Percentiles rank a stretch among this genome's conserved stretches.
These are phyloP conservation scores for Porphyrio hochstetteri DNA, from an alignment of 2,113 vertebrate genomes.

Conservation along the genomic window DNA sequence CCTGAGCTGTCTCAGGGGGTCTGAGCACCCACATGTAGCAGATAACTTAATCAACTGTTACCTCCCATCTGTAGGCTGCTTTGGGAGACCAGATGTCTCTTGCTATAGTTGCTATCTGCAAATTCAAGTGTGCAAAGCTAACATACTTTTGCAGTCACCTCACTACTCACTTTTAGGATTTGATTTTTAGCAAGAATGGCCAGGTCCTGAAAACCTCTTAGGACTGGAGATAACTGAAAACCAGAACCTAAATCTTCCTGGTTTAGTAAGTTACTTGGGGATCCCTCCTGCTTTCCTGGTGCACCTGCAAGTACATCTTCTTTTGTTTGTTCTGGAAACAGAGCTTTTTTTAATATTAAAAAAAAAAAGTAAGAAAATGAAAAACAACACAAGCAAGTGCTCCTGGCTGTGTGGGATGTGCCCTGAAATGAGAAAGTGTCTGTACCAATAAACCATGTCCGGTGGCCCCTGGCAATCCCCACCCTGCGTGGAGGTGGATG, in stretches of 20 bases:
- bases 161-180: not conserved
- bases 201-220: not conserved
- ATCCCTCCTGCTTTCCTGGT: not conserved
- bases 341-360: not conserved
- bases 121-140: not conserved
- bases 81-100: conserved; percentile 28
- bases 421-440: not conserved
- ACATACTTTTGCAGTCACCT: not conserved
- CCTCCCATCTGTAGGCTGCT: not conserved
- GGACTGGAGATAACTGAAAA: not conserved
- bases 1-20: not conserved
- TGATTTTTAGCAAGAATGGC: not conserved
- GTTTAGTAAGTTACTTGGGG: not conserved
- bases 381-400: not conserved
- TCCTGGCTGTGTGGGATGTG: not conserved
- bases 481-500: not conserved
- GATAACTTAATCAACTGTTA: not conserved
- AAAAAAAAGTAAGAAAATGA: not conserved
- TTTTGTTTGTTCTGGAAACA: not conserved
- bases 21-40: not conserved
- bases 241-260: not conserved
- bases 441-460: not conserved
- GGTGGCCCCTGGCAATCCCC: not conserved
- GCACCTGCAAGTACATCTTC: not conserved
- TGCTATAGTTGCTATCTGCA: not conserved